Evolutionary conservation across 2,888 invertebrate genomes (phyloP).

Genomic region (Trichogramma dendrolimi): DNA sequence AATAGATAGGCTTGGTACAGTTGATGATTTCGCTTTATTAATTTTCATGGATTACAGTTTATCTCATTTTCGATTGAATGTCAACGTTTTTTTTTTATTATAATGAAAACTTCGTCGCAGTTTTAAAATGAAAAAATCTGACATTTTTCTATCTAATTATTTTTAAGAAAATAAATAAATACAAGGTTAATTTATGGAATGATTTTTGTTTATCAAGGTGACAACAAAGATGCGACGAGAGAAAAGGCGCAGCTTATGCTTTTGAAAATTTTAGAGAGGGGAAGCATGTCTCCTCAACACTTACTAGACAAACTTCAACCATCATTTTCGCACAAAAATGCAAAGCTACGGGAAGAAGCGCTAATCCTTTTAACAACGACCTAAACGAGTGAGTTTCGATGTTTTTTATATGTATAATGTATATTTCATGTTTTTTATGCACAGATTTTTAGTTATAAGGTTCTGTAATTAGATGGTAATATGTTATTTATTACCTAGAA

Average conservation of each 20-base stretch:
- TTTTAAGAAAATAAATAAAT: slow-evolving; percentile 1
- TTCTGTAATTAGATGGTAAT: no score
- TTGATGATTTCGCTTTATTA: no score
- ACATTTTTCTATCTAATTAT: slow-evolving; percentile 1
- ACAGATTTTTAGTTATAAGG: no score
- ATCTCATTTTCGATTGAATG: neutral
- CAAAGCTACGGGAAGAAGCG: slow-evolving; percentile 87
- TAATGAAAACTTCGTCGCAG: neutral
- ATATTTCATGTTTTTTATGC: slow-evolving; percentile 2
- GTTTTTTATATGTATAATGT: slow-evolving; percentile 3
- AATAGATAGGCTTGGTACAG: slow-evolving; percentile 68
- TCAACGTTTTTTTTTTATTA: slow-evolving; percentile 6
- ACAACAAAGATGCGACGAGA: slow-evolving; percentile 64
- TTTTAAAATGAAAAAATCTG: slow-evolving; percentile 2
- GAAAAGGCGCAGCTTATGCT: slow-evolving; percentile 72
- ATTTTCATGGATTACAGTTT: neutral
- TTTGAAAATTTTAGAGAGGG: slow-evolving; percentile 69
- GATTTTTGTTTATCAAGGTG: slow-evolving; percentile 50
- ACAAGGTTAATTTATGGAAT: slow-evolving; percentile 4
- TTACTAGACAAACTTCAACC: slow-evolving; percentile 69
- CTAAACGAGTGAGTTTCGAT: slow-evolving; percentile 64
- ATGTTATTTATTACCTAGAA: no score
- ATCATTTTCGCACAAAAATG: slow-evolving; percentile 82
- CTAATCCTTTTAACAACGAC: slow-evolving; percentile 77
- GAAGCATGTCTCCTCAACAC: slow-evolving; percentile 65